phyloP scores from a whole-genome alignment of 2,888 invertebrate genomes.

The Uloborus plumipes region DNA sequence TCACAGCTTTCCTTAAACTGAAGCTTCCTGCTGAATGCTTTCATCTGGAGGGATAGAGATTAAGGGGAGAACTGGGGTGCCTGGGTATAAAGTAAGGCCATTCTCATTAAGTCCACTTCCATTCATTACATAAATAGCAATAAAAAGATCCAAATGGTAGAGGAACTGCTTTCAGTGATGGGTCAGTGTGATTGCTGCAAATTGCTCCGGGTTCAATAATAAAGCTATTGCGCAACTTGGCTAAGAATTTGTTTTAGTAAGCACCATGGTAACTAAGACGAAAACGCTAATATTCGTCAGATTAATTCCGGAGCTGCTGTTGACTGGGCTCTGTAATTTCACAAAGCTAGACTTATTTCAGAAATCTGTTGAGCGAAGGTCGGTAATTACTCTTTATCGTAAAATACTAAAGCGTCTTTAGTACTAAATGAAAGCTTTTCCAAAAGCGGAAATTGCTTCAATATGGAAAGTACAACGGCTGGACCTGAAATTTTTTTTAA shows the following conservation, averaged over 20 bases:
- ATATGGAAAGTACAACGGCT: too few relatives aligned
- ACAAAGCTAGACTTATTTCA: too few relatives aligned
- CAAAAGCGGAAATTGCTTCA: too few relatives aligned
- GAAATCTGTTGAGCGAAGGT: too few relatives aligned
- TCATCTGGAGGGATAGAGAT: neutral
- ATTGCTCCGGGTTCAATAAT: constrained; percentile 22
- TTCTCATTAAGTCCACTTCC: constrained; percentile 31
- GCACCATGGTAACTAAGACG: constrained; percentile 16
- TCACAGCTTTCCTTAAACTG: too few relatives aligned
- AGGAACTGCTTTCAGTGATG: constrained; percentile 22
- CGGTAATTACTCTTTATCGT: too few relatives aligned
- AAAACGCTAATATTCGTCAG: constrained; percentile 11
- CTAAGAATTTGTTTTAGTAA: constrained; percentile 6
- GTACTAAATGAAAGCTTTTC: too few relatives aligned
- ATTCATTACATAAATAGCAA: constrained; percentile 23
- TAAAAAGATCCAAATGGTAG: constrained; percentile 18
- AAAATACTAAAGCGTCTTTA: too few relatives aligned
- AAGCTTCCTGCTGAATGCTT: too few relatives aligned
- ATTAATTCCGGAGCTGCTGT: constrained; percentile 23
- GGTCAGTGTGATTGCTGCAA: constrained; percentile 26
- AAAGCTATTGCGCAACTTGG: constrained; percentile 13
- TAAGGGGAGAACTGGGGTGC: constrained; percentile 6
- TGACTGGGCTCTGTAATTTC: constrained; percentile 2
- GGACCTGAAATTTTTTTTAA: too few relatives aligned
- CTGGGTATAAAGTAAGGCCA: constrained; percentile 27